Evolutionary conservation across 2,888 invertebrate species (phyloP), one percentile per base, ranked within the genome.

Genomic region (Cosmopolites sordidus): DNA sequence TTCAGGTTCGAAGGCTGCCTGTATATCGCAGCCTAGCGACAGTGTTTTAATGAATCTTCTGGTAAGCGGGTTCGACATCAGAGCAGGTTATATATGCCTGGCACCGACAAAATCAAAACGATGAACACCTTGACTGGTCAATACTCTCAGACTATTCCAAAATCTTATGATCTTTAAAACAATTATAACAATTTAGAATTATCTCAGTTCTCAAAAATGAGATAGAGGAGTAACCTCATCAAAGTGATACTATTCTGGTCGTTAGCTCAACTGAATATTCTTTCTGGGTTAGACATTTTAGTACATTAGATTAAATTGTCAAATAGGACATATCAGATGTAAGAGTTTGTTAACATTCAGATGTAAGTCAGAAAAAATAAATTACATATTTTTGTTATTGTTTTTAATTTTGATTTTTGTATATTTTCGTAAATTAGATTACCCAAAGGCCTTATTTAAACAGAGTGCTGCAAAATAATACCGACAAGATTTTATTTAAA

Each of bases 51-150:
- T 92, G 86, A 95, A 95, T 79, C 84, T 95, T 65, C 82, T 95
- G 79, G 89, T 95, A 78, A 92, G 90, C 81, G 95, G 95, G 67
- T 93, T 92, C 76, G 95, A 95, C 76, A 87, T 90, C 73, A 89
- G 89, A 78, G 89, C 92, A 64, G 95, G 94, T 63, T 95, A 95
- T 75, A 84, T 87, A 71, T 91, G 91, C 76, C 81, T 89, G 76
- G 84, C 87, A 73, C 86, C 85, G 67, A 62, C 67, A 9, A 71
- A 67, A 59, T 64, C 68, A 48, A 72, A 71, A 59, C 66, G 68
- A 66, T 71, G 67, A 68, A 67, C 44, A 52, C 4, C 9, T 3
- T 33, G 33, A 33, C 33, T 33, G 12, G 33, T 33, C 33, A 11
- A 11, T 12, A 9, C 33, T 12, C 33, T 12, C 40, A 45, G 47